Evolutionary conservation across 92 coral and sea anemone species (phyloP).

Genomic region (Porites cylindrica): DNA sequence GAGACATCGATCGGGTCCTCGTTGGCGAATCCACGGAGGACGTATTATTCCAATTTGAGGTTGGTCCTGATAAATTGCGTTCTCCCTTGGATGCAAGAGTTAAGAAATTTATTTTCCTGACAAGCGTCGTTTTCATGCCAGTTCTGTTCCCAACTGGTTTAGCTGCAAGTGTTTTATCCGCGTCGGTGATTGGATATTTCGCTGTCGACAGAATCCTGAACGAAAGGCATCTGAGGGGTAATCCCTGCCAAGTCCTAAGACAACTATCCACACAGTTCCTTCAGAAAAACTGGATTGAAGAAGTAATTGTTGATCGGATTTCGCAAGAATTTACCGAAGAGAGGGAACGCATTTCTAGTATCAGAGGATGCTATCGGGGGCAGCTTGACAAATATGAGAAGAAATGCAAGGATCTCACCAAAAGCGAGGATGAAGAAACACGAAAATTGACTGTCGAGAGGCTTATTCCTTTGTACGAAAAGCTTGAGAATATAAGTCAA

Average conservation of each 20-base stretch:
- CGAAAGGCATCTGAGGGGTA: not conserved
- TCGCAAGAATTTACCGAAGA: conserved; percentile 18
- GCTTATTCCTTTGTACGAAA: not conserved
- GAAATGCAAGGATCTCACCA: conserved; percentile 26
- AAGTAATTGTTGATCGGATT: not conserved
- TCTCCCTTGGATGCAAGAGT: conserved; percentile 2
- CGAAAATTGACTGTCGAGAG: not conserved
- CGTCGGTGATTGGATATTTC: conserved; percentile 15
- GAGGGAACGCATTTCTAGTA: conserved; percentile 9
- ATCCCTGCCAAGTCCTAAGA: not conserved
- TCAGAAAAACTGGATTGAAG: not conserved
- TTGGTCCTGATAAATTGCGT: not conserved
- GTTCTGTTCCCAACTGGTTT: conserved; percentile 31
- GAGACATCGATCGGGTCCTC: conserved; percentile 17
- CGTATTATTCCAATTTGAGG: not conserved
- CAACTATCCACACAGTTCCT: conserved; percentile 10
- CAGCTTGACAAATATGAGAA: conserved; percentile 29
- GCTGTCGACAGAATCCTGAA: not conserved
- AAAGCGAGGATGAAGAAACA: conserved; percentile 1
- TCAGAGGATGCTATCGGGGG: conserved; percentile 10
- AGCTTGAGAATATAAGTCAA: not conserved
- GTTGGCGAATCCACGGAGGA: not conserved
- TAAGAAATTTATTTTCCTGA: conserved; percentile 10
- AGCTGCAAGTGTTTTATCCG: conserved; percentile 29
- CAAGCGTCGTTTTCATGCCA: not conserved